Conservation (phyloP, 2,888 invertebrate genomes). For the Eristalis arbustorum region DNA sequence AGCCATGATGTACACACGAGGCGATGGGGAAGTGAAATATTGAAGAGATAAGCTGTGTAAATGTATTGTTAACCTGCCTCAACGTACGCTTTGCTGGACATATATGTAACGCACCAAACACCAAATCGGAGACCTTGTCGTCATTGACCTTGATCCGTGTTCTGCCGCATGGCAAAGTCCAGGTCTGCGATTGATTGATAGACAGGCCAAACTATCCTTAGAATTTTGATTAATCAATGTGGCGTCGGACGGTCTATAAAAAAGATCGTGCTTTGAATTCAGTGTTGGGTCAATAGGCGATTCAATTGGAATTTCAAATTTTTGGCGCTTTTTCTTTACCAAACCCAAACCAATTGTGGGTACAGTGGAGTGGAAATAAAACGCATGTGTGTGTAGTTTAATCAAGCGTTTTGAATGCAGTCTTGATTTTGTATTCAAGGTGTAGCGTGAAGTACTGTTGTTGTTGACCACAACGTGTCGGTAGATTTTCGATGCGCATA, state of each 20-base stretch:
- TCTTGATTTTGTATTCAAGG: slow-evolving; percentile 30
- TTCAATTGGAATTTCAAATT: neutral
- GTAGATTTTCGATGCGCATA: neutral
- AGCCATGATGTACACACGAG: neutral
- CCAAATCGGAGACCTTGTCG: neutral
- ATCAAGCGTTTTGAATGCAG: neutral
- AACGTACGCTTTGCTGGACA: neutral
- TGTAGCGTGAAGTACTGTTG: slow-evolving; percentile 18
- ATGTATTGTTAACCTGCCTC: neutral
- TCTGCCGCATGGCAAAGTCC: neutral
- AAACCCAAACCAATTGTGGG: slow-evolving; percentile 15
- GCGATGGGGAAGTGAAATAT: neutral
- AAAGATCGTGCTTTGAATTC: neutral
- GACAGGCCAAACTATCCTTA: neutral
- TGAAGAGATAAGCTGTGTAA: neutral
- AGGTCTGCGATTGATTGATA: neutral
- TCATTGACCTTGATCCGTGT: neutral
- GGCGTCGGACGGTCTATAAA: neutral
- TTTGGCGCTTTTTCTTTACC: slow-evolving; percentile 9
- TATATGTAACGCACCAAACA: neutral
- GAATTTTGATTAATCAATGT: neutral
- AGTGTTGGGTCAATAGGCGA: neutral
- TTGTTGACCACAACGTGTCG: slow-evolving; percentile 8
- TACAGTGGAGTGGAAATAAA: neutral
- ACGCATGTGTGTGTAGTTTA: neutral